These are phyloP conservation scores for Netelia virgata DNA, from an alignment of 2,888 invertebrate species.

Conservation along the genomic window DNA sequence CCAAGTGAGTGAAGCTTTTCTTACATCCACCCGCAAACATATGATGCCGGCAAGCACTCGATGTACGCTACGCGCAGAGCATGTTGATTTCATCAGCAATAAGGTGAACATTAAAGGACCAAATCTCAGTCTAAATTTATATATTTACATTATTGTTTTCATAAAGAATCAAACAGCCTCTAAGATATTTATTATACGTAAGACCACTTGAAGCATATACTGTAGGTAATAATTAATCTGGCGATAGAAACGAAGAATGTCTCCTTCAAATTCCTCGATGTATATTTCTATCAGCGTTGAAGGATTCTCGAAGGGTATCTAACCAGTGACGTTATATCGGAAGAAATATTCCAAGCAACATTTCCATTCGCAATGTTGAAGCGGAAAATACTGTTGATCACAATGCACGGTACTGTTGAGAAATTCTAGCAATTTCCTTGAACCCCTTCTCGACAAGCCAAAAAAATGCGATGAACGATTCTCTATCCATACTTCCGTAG, in stretches of 20 bases:
- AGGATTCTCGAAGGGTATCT: slow-evolving; percentile 3
- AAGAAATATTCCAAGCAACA: slow-evolving; percentile 47
- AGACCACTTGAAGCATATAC: not conserved
- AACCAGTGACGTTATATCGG: slow-evolving; percentile 29
- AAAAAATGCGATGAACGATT: slow-evolving; percentile 25
- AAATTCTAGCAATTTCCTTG: slow-evolving; percentile 68
- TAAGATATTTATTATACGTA: not conserved
- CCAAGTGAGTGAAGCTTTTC: too few relatives aligned
- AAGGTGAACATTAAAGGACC: too few relatives aligned
- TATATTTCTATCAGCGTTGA: slow-evolving; percentile 20
- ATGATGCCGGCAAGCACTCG: too few relatives aligned
- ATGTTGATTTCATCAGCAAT: too few relatives aligned
- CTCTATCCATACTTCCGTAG: not conserved
- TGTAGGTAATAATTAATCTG: not conserved
- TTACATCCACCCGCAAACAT: too few relatives aligned
- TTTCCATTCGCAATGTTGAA: slow-evolving; percentile 19
- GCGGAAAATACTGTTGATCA: slow-evolving; percentile 38
- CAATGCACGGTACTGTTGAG: slow-evolving; percentile 54
- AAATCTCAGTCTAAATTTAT: too few relatives aligned
- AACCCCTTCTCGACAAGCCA: slow-evolving; percentile 33
- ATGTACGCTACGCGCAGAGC: too few relatives aligned
- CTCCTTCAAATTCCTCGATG: not conserved
- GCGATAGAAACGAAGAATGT: not conserved
- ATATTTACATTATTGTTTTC: too few relatives aligned
- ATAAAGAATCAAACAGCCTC: too few relatives aligned